Evolutionary conservation across 2,797 vertebrate genomes (phyloP), one percentile per base, ranked within the genome.

Genomic region (Hybognathus amarus): DNA sequence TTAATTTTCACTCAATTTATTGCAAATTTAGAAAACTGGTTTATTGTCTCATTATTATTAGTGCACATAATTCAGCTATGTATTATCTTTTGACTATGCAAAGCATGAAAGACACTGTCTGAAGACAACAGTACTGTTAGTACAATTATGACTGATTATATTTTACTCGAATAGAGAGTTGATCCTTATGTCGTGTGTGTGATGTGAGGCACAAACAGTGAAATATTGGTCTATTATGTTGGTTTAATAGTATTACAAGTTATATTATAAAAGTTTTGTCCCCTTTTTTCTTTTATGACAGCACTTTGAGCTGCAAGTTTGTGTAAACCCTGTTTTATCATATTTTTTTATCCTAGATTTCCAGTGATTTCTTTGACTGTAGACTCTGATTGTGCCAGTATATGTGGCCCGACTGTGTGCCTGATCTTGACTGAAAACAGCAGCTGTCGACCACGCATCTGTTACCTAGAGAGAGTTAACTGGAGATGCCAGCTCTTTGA

Each of bases 381-480:
- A 38, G 50, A 54, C 50, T 13, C 70, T 82, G 27, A 70, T n/a
- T 59, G 20, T 63, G 54, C 38, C 59, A 76, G 86, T 84, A 71
- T 77, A 79, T 80, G 75, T 76, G 40, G 4, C 38, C 15, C 17
- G 52, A 18, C 36, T 69, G 77, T 42, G 84, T 33, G 27, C 18
- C 18, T 78, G 36, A 40, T 15, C 61, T 85, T 92, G 92, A 94
- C 67, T 89, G 92, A 93, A 86, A 83, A 83, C 87, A 92, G 86
- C 93, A 94, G 91, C 90, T 93, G 92, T 83, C 83, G 24, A 6
- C n/a, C 54, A 81, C 87, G 88, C 52, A 83, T 87, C 90, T 90
- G 89, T 79, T 90, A 91, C 91, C 91, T 59, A 85, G 83, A 30
- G 69, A 66, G 82, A 86, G 75, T 42, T 76, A 79, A 80, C 67